These are phyloP conservation scores for Leptinotarsa haldemani DNA, from an alignment of 2,888 invertebrate species.

Conservation along the genomic window DNA sequence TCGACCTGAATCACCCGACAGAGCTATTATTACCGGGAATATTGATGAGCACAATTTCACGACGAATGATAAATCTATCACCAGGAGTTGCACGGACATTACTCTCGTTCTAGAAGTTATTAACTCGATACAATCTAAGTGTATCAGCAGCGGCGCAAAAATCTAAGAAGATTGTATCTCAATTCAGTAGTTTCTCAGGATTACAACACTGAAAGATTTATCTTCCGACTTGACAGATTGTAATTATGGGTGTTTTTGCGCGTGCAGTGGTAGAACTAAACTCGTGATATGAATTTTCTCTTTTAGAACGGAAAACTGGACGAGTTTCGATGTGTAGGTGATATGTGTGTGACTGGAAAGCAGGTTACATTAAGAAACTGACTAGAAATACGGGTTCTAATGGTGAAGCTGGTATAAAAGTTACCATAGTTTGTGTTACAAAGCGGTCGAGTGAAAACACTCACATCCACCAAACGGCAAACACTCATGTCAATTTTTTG, in stretches of 20 bases:
- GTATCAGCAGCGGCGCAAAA: slow-evolving; percentile 49
- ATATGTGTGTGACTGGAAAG: slow-evolving; percentile 5
- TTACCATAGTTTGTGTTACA: too few species aligned
- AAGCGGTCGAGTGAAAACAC: too few species aligned
- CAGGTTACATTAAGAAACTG: background rate
- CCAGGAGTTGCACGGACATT: slow-evolving; percentile 46
- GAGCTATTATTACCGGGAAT: slow-evolving; percentile 18
- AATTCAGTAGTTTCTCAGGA: slow-evolving; percentile 51
- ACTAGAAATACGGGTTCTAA: background rate
- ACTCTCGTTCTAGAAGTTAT: slow-evolving; percentile 47
- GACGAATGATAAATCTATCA: slow-evolving; percentile 47
- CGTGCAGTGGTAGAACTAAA: slow-evolving; percentile 24
- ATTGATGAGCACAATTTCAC: slow-evolving; percentile 29
- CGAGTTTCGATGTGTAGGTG: slow-evolving; percentile 18
- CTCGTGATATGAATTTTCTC: slow-evolving; percentile 32
- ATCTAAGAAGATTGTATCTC: slow-evolving; percentile 49
- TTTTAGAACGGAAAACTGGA: slow-evolving; percentile 22
- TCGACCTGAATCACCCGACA: slow-evolving; percentile 14
- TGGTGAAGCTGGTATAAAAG: too few species aligned
- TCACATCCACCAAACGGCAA: too few species aligned
- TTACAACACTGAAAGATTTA: slow-evolving; percentile 50
- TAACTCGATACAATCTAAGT: slow-evolving; percentile 49
- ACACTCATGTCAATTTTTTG: too few species aligned
- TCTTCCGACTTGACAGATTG: slow-evolving; percentile 46
- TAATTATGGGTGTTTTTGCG: slow-evolving; percentile 48